Base-by-base conservation (phyloP, 2,888 invertebrate genomes). In the Ectemnius continuus region DNA sequence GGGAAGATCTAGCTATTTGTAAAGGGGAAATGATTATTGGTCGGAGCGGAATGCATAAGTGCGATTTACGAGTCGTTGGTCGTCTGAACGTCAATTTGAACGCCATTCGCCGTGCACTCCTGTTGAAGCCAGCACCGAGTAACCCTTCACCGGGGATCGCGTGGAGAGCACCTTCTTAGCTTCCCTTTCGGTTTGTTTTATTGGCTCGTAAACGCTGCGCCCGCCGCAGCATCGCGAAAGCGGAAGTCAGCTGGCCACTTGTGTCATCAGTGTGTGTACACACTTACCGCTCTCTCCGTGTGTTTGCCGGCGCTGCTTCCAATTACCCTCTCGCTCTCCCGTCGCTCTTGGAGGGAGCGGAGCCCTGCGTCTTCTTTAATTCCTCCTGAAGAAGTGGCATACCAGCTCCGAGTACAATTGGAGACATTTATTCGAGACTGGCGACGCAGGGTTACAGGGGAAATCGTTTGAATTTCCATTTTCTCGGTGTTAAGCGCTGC, bases 201-300 rank as follows among this genome's bases (percentile, higher is more conserved):
- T 88, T 87, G 84, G 86, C 88, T 87, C 86, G 88, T 88, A 88
- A 89, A 88, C 86, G 86, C 82, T 36, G 36, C 80, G 80, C 74
- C 78, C 78, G 85, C 77, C 84, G 57, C 36, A 36, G 36, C 36
- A 36, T 36, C 81, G 84, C 80, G 47, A 65, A 81, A 84, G 82
- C 86, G 88, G 88, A 87, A 87, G 86, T 86, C 85, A 81, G 79
- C 80, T 73, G 83, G 81, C 80, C 69, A 68, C 72, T 68, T 57
- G 59, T 56, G 59, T 66, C 59, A 23, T 16, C 52, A 14, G 65
- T 59, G 28, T 64, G 47, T 36, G 8, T 57, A 45, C 36, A 36
- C 48, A 48, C 56, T 71, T 58, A 46, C 56, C 52, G 48, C 61
- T 65, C 64, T 75, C 58, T 65, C 59, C 23, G 36, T 36, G 36